These are phyloP conservation scores for Cephus runcator DNA, from an alignment of 2,888 invertebrate genomes.

Conservation along the genomic window DNA sequence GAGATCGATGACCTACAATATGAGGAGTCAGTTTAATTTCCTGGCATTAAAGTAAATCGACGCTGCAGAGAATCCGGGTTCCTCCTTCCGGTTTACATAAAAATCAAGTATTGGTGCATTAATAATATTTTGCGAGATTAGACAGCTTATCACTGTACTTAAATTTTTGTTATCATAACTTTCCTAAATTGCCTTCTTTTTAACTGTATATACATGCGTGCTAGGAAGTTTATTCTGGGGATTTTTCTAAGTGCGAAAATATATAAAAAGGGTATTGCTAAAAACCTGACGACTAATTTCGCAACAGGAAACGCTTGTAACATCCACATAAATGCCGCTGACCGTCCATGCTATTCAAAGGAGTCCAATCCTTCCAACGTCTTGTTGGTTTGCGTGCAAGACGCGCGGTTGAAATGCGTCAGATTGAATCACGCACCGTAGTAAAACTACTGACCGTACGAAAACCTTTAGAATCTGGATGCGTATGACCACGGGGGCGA, in stretches of 20 bases:
- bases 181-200: background rate
- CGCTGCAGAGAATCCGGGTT: background rate
- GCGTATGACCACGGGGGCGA: constrained; percentile 42
- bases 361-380: background rate
- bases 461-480: constrained; percentile 30
- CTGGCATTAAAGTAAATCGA: constrained; percentile 16
- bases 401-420: constrained; percentile 43
- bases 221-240: background rate
- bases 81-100: background rate
- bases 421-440: constrained; percentile 46
- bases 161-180: background rate
- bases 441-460: constrained; percentile 46
- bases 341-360: background rate
- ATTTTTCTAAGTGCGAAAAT: background rate
- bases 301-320: background rate
- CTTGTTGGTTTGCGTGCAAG: constrained; percentile 41
- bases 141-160: background rate
- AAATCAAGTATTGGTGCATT: background rate
- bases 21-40: constrained; percentile 31
- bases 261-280: background rate
- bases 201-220: background rate
- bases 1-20: constrained; percentile 17
- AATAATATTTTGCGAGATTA: background rate
- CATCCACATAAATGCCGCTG: background rate
- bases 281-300: background rate